Evolutionary conservation across 2,888 invertebrate species (phyloP).

Genomic region (Drosophila kanekoi): DNA sequence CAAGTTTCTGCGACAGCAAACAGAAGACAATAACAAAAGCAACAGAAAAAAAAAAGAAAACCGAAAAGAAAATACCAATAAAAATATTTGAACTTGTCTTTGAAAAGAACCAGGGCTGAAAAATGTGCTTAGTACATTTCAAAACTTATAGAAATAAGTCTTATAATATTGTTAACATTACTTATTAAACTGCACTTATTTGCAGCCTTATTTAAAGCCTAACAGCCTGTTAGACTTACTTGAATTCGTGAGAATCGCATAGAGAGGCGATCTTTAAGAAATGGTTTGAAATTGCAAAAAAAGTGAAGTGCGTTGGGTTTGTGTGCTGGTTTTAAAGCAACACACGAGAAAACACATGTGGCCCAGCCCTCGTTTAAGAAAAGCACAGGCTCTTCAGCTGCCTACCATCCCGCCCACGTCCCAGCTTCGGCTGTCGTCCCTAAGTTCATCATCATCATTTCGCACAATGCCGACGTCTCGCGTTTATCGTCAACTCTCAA

Average conservation of each 20-base stretch:
- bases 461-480: constrained; percentile 22
- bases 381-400: not conserved
- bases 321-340: no score
- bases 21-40: constrained; percentile 16
- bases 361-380: constrained; percentile 32
- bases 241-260: no score
- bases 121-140: not conserved
- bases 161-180: no score
- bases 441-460: constrained; percentile 36
- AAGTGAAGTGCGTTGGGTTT: no score
- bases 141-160: no score
- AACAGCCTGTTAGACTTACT: no score
- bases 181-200: no score
- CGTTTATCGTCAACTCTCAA: constrained; percentile 45
- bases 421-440: not conserved
- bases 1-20: constrained; percentile 45
- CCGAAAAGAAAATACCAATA: constrained; percentile 44
- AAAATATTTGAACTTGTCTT: constrained; percentile 42
- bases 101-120: constrained; percentile 34
- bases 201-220: no score
- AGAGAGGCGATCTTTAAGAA: no score
- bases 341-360: no score
- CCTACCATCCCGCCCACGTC: not conserved
- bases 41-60: constrained; percentile 4
- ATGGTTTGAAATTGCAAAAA: no score